Conservation (phyloP, 2,113 vertebrate species). For the Anarhynchus alexandrinus region DNA sequence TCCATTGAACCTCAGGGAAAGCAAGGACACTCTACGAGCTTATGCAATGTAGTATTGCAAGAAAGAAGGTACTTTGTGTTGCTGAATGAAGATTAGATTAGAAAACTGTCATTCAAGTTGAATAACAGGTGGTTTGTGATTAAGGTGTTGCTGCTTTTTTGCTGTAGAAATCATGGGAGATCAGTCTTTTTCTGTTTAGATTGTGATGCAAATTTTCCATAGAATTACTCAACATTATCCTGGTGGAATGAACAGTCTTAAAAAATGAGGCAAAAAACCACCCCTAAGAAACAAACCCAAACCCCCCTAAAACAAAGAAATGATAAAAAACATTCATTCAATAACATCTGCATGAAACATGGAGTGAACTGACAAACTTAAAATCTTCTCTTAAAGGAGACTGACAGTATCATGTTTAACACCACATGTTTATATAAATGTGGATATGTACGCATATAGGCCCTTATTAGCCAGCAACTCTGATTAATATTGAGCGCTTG, state of each 20-base stretch:
- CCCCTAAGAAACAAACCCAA: neutral
- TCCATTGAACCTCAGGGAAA: neutral
- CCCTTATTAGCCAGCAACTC: conserved; percentile 6
- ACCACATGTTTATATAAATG: conserved; percentile 9
- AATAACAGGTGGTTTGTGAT: neutral
- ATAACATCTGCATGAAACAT: conserved; percentile 36
- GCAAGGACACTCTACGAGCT: neutral
- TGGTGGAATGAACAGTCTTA: neutral
- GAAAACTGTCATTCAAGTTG: neutral
- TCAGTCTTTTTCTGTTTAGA: neutral
- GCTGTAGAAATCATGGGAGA: neutral
- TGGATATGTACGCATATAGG: neutral
- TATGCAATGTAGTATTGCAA: neutral
- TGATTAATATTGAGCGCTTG: neutral
- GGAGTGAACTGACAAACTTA: neutral
- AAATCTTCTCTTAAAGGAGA: neutral
- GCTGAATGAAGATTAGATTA: neutral
- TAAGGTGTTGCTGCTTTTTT: neutral
- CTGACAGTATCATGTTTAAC: neutral
- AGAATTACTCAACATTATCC: neutral
- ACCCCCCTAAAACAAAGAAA: neutral
- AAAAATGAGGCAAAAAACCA: neutral
- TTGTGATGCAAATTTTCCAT: neutral
- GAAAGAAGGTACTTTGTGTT: neutral
- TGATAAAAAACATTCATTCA: neutral